Conservation (phyloP, 2,113 vertebrate species). For the Dromiciops gliroides region DNA sequence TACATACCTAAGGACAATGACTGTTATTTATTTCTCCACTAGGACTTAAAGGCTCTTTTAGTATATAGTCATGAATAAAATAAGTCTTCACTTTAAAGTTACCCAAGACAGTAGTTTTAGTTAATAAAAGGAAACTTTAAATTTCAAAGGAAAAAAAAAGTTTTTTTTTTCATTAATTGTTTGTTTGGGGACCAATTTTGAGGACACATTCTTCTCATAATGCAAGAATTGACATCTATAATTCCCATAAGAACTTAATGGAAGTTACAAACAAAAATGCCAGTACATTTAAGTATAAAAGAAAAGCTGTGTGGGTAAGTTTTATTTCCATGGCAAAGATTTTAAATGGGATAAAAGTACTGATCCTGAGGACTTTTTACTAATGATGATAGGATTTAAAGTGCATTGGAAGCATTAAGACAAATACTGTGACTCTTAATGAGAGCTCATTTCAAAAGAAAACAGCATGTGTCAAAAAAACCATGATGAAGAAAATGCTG, state of each 20-base stretch:
- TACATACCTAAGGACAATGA: slow-evolving; percentile 10
- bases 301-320: slow-evolving; percentile 3
- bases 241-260: slow-evolving; percentile 48
- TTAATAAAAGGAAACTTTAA: slow-evolving; percentile 52
- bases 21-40: neutral
- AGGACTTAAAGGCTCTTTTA: neutral
- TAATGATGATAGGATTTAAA: slow-evolving; percentile 10
- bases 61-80: slow-evolving; percentile 4
- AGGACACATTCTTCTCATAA: slow-evolving; percentile 26
- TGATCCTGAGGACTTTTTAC: neutral
- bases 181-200: slow-evolving; percentile 24
- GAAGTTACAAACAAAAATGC: slow-evolving; percentile 43
- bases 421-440: neutral
- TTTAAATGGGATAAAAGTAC: neutral
- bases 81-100: neutral
- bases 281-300: neutral
- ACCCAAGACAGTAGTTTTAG: neutral
- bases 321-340: neutral
- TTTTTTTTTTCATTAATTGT: slow-evolving; percentile 37
- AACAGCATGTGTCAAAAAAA: neutral
- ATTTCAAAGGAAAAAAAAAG: slow-evolving; percentile 7
- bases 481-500: neutral
- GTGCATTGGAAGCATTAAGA: neutral
- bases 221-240: slow-evolving; percentile 36
- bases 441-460: slow-evolving; percentile 7